These are phyloP conservation scores for Agonum fuliginosum DNA, from an alignment of 2,888 invertebrate genomes.

Conservation along the genomic window DNA sequence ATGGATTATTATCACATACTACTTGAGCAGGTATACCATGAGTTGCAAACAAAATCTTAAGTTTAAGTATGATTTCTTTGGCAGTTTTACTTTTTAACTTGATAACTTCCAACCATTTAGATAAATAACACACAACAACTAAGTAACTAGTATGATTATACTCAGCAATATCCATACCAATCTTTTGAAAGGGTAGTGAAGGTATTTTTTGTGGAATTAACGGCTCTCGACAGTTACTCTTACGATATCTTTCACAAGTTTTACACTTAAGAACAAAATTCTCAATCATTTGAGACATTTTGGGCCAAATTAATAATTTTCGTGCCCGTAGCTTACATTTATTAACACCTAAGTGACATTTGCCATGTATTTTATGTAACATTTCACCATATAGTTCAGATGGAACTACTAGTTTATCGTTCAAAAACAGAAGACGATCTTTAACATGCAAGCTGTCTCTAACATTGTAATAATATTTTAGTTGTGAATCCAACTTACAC, in stretches of 20 bases:
- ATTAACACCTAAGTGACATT: neutral
- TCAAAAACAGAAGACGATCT: neutral
- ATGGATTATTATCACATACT: neutral
- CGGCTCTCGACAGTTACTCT: neutral
- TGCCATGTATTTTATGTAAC: neutral
- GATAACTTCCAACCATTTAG: neutral
- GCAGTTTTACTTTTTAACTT: neutral
- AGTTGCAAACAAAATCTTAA: too few relatives aligned
- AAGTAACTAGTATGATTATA: neutral
- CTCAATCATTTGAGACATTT: neutral
- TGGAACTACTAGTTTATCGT: neutral
- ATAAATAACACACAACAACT: neutral
- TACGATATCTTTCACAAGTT: neutral
- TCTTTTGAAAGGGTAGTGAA: neutral
- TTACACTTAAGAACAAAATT: neutral
- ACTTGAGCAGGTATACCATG: too few relatives aligned
- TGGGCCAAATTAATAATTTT: neutral
- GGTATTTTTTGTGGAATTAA: neutral
- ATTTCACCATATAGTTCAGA: neutral
- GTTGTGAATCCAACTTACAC: neutral
- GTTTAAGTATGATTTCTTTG: neutral
- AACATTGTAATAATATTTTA: neutral
- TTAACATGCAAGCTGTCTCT: neutral
- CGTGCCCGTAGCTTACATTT: neutral
- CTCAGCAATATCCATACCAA: neutral